A percentile compares a stretch with the other conserved stretches of the same genome.
phyloP scores from a whole-genome alignment of 64 coral and sea anemone species.

The Actinia equina region DNA sequence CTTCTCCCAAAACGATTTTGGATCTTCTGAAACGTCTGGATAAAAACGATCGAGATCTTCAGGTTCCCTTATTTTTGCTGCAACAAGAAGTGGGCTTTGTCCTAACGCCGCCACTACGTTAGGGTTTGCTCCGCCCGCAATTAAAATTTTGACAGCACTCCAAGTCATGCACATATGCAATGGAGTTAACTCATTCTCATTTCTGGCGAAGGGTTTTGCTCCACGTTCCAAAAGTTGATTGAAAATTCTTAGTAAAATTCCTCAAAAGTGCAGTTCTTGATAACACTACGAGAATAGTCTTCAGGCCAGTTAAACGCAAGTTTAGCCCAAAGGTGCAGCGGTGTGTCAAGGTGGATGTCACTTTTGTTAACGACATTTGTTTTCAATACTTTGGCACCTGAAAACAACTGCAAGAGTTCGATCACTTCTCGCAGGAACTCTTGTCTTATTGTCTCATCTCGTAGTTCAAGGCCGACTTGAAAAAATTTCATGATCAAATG shows the following conservation, averaged over 20 bases:
- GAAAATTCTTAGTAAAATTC: neutral
- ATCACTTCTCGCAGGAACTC: neutral
- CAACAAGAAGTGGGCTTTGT: neutral
- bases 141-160: too few relatives aligned
- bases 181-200: neutral
- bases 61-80: neutral
- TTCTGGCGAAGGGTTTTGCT: neutral
- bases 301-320: neutral
- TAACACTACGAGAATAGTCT: neutral
- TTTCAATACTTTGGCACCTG: neutral
- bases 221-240: neutral
- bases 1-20: too few relatives aligned
- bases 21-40: too few relatives aligned
- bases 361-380: neutral
- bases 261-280: neutral
- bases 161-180: too few relatives aligned
- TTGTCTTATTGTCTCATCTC: neutral
- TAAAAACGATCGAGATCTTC: neutral
- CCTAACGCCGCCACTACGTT: neutral
- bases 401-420: neutral
- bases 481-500: neutral
- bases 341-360: neutral
- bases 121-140: too few relatives aligned
- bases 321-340: conserved; percentile 1
- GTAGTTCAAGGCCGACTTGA: neutral